A percentile compares a stretch with the other conserved stretches of the same genome.
phyloP scores from a whole-genome alignment of 2,888 invertebrate species.

The Suillia variegata region DNA sequence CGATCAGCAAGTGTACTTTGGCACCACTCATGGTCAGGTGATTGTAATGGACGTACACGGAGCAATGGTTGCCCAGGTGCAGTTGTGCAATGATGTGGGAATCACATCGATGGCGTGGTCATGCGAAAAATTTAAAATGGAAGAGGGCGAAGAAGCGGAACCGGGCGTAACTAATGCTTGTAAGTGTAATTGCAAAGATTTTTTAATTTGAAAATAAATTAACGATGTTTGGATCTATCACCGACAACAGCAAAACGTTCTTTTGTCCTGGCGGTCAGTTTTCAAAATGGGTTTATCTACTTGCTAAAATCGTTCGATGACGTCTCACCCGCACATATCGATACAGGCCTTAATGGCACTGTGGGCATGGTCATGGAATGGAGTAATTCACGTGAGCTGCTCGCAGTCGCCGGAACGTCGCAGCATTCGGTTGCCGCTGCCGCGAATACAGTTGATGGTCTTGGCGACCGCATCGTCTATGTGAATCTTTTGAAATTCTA shows the following conservation, averaged over 20 bases:
- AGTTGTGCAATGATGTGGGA: conserved; percentile 82
- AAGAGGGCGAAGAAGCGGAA: conserved; percentile 82
- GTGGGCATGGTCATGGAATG: conserved; percentile 88
- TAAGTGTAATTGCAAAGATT: conserved; percentile 38
- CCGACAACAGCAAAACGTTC: conserved; percentile 66
- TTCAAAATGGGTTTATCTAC: conserved; percentile 88
- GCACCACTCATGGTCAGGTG: conserved; percentile 91
- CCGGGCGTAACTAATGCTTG: conserved; percentile 65
- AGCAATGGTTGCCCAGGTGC: conserved; percentile 92
- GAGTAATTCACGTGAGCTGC: conserved; percentile 91
- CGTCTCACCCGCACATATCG: conserved; percentile 84
- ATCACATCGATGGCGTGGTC: conserved; percentile 96
- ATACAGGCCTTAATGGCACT: conserved; percentile 76
- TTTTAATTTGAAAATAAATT: background rate
- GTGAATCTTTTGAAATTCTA: conserved; percentile 90
- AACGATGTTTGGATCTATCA: no score
- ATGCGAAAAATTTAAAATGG: conserved; percentile 97
- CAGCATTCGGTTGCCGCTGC: conserved; percentile 51
- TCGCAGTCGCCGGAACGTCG: conserved; percentile 87
- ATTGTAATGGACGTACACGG: conserved; percentile 97
- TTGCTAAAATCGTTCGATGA: conserved; percentile 92
- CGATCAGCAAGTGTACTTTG: conserved; percentile 96
- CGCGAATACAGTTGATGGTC: conserved; percentile 47
- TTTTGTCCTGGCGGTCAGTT: conserved; percentile 84
- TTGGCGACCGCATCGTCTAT: conserved; percentile 66